Conservation (phyloP, 2,113 vertebrate genomes). For the Rissa tridactyla region DNA sequence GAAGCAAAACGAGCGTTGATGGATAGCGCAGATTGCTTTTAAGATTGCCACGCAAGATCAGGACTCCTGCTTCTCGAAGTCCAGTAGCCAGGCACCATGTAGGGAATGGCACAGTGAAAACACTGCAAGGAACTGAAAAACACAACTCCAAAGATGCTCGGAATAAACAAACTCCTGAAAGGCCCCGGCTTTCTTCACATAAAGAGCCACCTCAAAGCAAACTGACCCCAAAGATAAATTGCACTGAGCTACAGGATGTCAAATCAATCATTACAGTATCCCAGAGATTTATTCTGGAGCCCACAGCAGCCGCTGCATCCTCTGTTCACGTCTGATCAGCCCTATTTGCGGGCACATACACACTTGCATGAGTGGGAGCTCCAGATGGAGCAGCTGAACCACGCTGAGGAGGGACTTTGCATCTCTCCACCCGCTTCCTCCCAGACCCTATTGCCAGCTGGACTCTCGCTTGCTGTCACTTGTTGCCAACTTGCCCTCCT, state of each 20-base stretch:
- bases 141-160: neutral
- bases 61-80: neutral
- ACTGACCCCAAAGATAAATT: neutral
- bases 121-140: neutral
- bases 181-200: neutral
- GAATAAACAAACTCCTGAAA: neutral
- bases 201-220: neutral
- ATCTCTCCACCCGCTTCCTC: neutral
- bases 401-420: neutral
- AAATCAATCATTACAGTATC: neutral
- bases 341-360: neutral
- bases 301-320: neutral
- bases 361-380: neutral
- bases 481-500: neutral
- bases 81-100: neutral
- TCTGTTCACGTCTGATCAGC: neutral
- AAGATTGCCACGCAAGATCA: neutral
- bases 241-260: neutral
- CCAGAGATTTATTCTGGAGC: neutral
- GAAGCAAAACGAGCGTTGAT: neutral
- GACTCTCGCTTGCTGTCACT: neutral
- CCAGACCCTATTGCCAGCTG: constrained; percentile 25
- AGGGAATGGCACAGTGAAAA: neutral
- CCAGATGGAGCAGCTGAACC: constrained; percentile 38
- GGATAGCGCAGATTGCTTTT: neutral